Base-by-base conservation (phyloP, 2,888 invertebrate genomes). In the Athalia circularis region DNA sequence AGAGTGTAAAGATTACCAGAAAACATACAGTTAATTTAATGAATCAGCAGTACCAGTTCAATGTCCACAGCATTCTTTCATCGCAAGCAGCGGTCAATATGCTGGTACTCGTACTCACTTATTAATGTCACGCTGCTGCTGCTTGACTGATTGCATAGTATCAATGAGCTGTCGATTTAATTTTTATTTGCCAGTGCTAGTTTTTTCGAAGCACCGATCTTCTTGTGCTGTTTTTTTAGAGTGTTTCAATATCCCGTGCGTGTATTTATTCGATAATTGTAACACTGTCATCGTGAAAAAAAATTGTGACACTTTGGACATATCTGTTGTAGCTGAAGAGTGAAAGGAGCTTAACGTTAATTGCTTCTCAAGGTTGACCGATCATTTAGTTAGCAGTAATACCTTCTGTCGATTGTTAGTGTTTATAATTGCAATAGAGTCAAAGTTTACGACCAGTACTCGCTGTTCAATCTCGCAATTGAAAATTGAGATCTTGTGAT, bases 331-430 rank as follows among this genome's bases (percentile, higher is more conserved):
- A 70, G 57, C 57, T 45, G 11, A 70, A 57, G 15, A 70, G 70
- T 70, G 70, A 70, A 70, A 70, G 70, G 70, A 57, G n/a, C 6
- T 68, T 5, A 29, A 45, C 70, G 70, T 43, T 70, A 57, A 70
- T 70, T 70, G 70, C 57, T 54, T 7, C 43, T 70, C 70, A 70
- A 70, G 70, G 70, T 70, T 70, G 70, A 70, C 52, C 45, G 70
- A 70, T 43, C 54, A 54, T 54, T 70, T n/a, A 54, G 45, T 57
- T 70, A 6, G 57, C 43, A 54, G 29, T 67, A 50, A 48, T 68
- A 13, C 5, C 29, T 70, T 54, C 57, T 54, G 70, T n/a, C 45
- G 45, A 65, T 52, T 9, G 70, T 54, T 29, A n/a, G 7, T 57
- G 70, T 70, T 54, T n/a, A 70, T 54, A 70, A 52, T 70, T 45